A percentile compares a stretch with the other conserved stretches of the same genome.
phyloP scores from a whole-genome alignment of 2,797 vertebrate species.

The Gila robusta region DNA sequence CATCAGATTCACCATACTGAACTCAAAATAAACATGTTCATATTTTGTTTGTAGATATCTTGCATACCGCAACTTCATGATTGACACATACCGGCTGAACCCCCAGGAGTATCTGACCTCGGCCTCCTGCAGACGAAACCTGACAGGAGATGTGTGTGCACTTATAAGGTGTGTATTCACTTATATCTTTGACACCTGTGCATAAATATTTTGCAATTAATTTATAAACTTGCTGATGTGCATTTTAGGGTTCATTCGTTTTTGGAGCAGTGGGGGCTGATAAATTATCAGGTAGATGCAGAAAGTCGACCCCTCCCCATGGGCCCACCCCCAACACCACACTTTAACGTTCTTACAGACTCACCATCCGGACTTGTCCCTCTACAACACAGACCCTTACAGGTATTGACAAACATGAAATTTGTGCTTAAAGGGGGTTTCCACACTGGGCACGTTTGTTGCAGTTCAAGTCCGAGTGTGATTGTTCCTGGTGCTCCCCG shows the following conservation, averaged over 20 bases:
- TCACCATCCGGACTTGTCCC: constrained; percentile 91
- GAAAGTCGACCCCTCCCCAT: constrained; percentile 95
- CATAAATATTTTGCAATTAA: neutral
- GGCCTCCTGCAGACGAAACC: constrained; percentile 91
- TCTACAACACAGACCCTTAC: constrained; percentile 91
- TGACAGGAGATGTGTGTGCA: constrained; percentile 94
- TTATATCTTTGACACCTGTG: neutral
- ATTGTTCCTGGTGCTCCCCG: too few species aligned
- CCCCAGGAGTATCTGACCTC: constrained; percentile 96
- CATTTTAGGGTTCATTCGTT: constrained; percentile 90
- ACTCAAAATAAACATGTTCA: neutral
- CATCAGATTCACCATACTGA: neutral
- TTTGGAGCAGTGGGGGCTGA: constrained; percentile 97
- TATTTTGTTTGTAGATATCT: constrained; percentile 82
- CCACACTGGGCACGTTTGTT: neutral
- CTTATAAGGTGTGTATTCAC: constrained; percentile 86
- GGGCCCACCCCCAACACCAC: constrained; percentile 96
- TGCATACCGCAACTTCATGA: constrained; percentile 98
- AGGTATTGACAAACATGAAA: constrained; percentile 76
- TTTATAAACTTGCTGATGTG: constrained; percentile 10
- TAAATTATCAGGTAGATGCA: constrained; percentile 98
- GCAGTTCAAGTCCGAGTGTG: too few species aligned
- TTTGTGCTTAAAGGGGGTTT: neutral
- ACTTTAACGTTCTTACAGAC: constrained; percentile 94
- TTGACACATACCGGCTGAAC: constrained; percentile 95